phyloP scores from a whole-genome alignment of 1,140 invertebrate species.

The Solenopsis fugax region DNA sequence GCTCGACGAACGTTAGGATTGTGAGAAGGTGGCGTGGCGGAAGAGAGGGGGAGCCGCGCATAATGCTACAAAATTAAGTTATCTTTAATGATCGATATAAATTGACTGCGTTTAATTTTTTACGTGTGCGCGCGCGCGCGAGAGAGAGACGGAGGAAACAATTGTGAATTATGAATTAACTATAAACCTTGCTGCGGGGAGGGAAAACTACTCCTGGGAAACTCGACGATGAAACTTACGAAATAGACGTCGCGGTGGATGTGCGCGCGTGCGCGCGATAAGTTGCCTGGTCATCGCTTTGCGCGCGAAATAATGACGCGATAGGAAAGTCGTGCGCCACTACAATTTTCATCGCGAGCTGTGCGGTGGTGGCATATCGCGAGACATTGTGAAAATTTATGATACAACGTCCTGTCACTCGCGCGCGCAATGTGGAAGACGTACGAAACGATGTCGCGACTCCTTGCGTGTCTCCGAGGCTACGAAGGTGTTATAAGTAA shows the following conservation, averaged over 20 bases:
- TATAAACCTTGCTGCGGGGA: not conserved
- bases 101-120: not conserved
- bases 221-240: slow-evolving; percentile 15
- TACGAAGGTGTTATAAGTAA: not conserved
- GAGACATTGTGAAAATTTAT: not conserved
- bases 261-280: slow-evolving; percentile 39
- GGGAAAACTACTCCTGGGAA: not conserved
- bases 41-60: too few species aligned
- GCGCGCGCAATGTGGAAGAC: not conserved
- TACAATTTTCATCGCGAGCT: not conserved
- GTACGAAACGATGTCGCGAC: not conserved
- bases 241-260: not conserved
- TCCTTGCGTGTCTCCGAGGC: not conserved
- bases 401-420: not conserved
- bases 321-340: not conserved
- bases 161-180: not conserved
- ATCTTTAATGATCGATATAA: not conserved
- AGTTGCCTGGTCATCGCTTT: slow-evolving; percentile 60
- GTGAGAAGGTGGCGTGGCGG: too few species aligned
- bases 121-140: too few species aligned
- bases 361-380: not conserved
- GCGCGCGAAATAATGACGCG: slow-evolving; percentile 54
- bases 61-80: not conserved
- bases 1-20: not conserved
- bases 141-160: not conserved